Conservation (phyloP, 35 echinoderm and acorn worm species). For the Heliocidaris erythrogramma region DNA sequence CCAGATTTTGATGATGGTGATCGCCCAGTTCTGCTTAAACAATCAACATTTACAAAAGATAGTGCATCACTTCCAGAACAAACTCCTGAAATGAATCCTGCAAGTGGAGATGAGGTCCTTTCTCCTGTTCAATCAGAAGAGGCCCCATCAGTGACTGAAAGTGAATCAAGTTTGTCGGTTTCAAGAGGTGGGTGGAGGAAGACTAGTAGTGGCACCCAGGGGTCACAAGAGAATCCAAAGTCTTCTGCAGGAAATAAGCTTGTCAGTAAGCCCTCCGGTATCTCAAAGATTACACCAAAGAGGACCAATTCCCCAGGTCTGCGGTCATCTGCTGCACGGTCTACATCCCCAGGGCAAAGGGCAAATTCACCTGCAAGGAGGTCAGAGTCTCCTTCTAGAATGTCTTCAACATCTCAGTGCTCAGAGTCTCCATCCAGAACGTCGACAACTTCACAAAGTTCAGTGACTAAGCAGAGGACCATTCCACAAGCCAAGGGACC, state of each 20-base stretch:
- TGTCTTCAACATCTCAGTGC: slow-evolving; percentile 7
- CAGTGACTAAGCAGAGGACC: slow-evolving; percentile 5
- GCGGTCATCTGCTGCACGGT: background rate
- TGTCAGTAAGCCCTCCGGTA: background rate
- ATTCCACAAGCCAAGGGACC: slow-evolving; percentile 1
- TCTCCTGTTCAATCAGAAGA: slow-evolving; percentile 60
- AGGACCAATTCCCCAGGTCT: background rate
- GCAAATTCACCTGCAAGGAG: slow-evolving; percentile 12
- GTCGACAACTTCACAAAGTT: slow-evolving; percentile 37
- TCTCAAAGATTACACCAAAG: background rate
- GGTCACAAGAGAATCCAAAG: background rate
- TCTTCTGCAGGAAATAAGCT: slow-evolving; percentile 49
- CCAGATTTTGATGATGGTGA: slow-evolving; percentile 37
- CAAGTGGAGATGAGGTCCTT: slow-evolving; percentile 26
- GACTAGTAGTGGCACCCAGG: slow-evolving; percentile 30
- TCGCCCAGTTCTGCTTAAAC: slow-evolving; percentile 83
- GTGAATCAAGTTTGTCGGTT: slow-evolving; percentile 62
- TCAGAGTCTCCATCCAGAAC: slow-evolving; percentile 26
- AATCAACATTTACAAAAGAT: slow-evolving; percentile 99
- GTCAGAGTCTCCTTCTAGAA: slow-evolving; percentile 43
- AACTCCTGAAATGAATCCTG: slow-evolving; percentile 71
- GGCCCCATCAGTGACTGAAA: slow-evolving; percentile 57
- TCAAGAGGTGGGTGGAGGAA: slow-evolving; percentile 71
- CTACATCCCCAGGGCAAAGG: background rate
- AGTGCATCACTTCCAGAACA: slow-evolving; percentile 87